These are phyloP conservation scores for Encarsia formosa DNA, from an alignment of 2,888 invertebrate genomes.

Conservation along the genomic window DNA sequence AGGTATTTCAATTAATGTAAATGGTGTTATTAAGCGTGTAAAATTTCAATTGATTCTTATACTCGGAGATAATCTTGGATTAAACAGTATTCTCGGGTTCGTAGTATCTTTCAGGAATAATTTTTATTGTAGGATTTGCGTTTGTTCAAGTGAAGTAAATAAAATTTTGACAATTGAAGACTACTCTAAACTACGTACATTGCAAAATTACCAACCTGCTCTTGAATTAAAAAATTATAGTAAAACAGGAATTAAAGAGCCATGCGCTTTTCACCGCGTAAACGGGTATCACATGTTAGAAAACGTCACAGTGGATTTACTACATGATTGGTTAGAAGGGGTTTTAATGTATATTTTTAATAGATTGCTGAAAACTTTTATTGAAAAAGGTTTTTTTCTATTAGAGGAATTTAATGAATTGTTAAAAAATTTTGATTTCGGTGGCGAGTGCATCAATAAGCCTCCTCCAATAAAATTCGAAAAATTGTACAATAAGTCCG, in stretches of 20 bases:
- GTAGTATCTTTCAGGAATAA: neutral
- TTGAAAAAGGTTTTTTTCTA: constrained; percentile 8
- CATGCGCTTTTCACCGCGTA: constrained; percentile 7
- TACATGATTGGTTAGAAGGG: constrained; percentile 11
- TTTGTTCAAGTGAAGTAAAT: neutral
- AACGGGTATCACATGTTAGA: constrained; percentile 12
- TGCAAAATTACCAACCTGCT: neutral
- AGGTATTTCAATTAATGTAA: neutral
- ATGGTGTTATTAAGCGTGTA: neutral
- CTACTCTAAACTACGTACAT: neutral
- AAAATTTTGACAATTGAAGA: neutral
- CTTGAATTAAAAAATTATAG: neutral
- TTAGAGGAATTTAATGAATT: constrained; percentile 10
- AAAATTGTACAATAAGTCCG: neutral
- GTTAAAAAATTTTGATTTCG: constrained; percentile 11
- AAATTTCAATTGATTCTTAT: neutral
- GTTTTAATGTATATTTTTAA: constrained; percentile 8
- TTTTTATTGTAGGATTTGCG: neutral
- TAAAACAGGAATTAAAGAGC: constrained; percentile 1
- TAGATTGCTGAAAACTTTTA: neutral
- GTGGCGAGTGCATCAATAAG: constrained; percentile 7
- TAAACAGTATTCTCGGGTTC: constrained; percentile 5
- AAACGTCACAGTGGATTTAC: constrained; percentile 16
- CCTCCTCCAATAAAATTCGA: neutral
- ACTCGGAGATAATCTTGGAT: constrained; percentile 7